These are phyloP conservation scores for Blastobasis adustella DNA, from an alignment of 2,888 invertebrate species.

Conservation along the genomic window DNA sequence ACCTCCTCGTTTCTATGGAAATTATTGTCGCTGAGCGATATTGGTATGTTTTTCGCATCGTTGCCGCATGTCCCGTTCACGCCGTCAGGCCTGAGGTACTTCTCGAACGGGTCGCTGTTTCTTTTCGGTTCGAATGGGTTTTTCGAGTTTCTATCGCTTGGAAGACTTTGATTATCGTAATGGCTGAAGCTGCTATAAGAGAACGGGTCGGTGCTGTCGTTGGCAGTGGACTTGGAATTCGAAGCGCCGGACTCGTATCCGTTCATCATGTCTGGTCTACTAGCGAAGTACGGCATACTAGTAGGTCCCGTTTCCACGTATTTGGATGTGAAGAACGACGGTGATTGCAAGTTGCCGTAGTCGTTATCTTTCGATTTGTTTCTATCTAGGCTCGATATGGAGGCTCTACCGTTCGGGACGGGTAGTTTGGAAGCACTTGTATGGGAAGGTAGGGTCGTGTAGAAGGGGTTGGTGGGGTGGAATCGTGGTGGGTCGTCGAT, in stretches of 20 bases:
- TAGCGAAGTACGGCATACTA: conserved; percentile 37
- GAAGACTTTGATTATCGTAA: conserved; percentile 32
- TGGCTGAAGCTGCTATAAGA: conserved; percentile 29
- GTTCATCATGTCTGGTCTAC: conserved; percentile 30
- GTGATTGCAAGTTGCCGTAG: conserved; percentile 43
- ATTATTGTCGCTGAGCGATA: conserved; percentile 53
- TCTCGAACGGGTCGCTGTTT: conserved; percentile 55
- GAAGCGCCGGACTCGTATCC: conserved; percentile 27
- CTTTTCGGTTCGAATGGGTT: conserved; percentile 55
- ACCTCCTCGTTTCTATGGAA: conserved; percentile 52
- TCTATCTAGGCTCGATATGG: conserved; percentile 53
- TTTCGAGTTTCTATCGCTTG: conserved; percentile 27
- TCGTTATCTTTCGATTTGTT: conserved; percentile 42
- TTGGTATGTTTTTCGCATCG: conserved; percentile 37
- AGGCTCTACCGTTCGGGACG: conserved; percentile 51
- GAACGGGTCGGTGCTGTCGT: conserved; percentile 31
- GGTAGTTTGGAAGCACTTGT: conserved; percentile 62
- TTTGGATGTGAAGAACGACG: conserved; percentile 35
- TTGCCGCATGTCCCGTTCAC: conserved; percentile 36
- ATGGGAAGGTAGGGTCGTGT: conserved; percentile 61
- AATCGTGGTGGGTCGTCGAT: conserved; percentile 50
- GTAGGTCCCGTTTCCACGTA: conserved; percentile 35
- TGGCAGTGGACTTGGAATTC: conserved; percentile 21
- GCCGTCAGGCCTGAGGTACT: conserved; percentile 40
- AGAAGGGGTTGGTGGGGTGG: conserved; percentile 68